Conservation (phyloP, 1,140 invertebrate species). For the Nephila pilipes region DNA sequence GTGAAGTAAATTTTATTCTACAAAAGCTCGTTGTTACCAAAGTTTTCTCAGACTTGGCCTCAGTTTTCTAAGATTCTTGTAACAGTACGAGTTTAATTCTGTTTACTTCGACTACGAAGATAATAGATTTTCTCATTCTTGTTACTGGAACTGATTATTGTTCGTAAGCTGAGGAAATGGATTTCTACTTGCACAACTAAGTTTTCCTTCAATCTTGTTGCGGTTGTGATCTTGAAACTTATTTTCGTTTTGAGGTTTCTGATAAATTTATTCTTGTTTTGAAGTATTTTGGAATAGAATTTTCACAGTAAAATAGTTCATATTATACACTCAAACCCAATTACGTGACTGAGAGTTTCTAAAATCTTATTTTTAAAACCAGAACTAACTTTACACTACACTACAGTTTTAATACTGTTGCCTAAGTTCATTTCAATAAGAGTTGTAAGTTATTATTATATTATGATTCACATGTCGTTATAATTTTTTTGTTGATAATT, state of each 20-base stretch:
- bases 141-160: conserved; percentile 24
- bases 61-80: not conserved
- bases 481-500: too few species aligned
- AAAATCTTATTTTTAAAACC: too few species aligned
- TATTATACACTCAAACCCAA: too few species aligned
- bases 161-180: not conserved
- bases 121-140: conserved; percentile 5
- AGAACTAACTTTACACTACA: too few species aligned
- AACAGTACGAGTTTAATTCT: not conserved
- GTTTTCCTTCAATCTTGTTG: not conserved
- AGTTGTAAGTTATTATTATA: too few species aligned
- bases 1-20: conserved; percentile 28
- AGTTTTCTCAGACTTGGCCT: not conserved
- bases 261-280: not conserved
- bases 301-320: not conserved
- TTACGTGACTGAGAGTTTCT: too few species aligned
- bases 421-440: too few species aligned
- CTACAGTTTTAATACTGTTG: too few species aligned
- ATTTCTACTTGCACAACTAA: not conserved
- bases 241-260: not conserved
- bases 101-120: conserved; percentile 8
- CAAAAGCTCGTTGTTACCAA: not conserved
- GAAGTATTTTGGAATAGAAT: not conserved
- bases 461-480: too few species aligned
- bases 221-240: not conserved